Evolutionary conservation across 1,140 invertebrate genomes (phyloP).

Genomic region (Diorhabda sublineata): DNA sequence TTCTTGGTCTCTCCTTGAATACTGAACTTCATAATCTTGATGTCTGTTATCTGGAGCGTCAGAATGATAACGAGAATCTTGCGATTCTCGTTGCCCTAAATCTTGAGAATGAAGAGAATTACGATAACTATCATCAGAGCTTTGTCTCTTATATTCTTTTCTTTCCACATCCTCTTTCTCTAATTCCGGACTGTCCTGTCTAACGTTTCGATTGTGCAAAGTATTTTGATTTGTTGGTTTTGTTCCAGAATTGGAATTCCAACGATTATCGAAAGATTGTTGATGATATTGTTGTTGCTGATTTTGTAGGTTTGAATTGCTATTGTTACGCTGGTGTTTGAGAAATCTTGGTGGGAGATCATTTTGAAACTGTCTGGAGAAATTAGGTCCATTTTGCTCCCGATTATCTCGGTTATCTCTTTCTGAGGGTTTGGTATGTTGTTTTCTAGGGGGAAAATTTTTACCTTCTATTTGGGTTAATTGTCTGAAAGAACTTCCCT

Average conservation of each 20-base stretch:
- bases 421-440: conserved; percentile 49
- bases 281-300: conserved; percentile 17
- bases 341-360: conserved; percentile 83
- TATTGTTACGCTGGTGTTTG: conserved; percentile 52
- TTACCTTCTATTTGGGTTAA: conserved; percentile 47
- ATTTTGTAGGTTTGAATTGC: conserved; percentile 25
- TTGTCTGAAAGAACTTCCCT: conserved; percentile 42
- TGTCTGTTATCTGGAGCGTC: conserved; percentile 7
- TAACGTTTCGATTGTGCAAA: conserved; percentile 19
- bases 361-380: conserved; percentile 69
- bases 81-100: background rate
- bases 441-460: conserved; percentile 41
- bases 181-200: conserved; percentile 30
- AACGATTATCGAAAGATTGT: conserved; percentile 27
- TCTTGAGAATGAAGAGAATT: conserved; percentile 25
- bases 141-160: conserved; percentile 34
- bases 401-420: conserved; percentile 35
- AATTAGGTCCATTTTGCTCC: conserved; percentile 49
- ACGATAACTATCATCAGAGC: conserved; percentile 36
- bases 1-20: conserved; percentile 20
- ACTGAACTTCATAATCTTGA: conserved; percentile 14
- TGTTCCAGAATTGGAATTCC: conserved; percentile 1
- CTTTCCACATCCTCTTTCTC: conserved; percentile 29
- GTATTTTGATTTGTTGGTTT: conserved; percentile 3
- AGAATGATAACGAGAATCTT: conserved; percentile 7